These are phyloP conservation scores for Paelopatides confundens DNA, from an alignment of 53 echinoderm and acorn worm species.

Conservation along the genomic window DNA sequence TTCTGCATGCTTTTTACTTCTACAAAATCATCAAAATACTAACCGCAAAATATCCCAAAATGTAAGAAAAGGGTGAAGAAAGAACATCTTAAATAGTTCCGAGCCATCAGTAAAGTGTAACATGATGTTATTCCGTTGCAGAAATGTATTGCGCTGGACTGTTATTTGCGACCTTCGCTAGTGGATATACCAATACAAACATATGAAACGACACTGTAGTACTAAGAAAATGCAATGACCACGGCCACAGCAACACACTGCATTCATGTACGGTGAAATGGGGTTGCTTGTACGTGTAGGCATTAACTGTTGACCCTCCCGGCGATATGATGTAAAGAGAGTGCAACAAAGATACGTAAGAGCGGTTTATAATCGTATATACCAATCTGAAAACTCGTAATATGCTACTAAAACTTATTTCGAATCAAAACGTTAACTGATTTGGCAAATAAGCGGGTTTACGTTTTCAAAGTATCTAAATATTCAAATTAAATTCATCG, in stretches of 20 bases:
- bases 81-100: constrained; percentile 19
- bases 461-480: too few species aligned
- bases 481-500: too few species aligned
- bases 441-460: too few species aligned
- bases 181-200: not conserved
- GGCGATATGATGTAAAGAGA: not conserved
- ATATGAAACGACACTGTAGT: not conserved
- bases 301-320: constrained; percentile 8
- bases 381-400: too few species aligned
- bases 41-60: constrained; percentile 12
- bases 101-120: constrained; percentile 35
- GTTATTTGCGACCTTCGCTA: constrained; percentile 1
- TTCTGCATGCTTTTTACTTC: not conserved
- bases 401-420: too few species aligned
- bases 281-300: not conserved
- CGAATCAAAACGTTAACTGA: too few species aligned
- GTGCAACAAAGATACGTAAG: too few species aligned
- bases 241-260: not conserved
- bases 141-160: not conserved
- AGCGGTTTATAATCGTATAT: too few species aligned
- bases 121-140: constrained; percentile 15
- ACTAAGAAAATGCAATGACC: not conserved
- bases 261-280: not conserved
- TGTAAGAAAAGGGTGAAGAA: constrained; percentile 5
- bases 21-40: not conserved